Evolutionary conservation across 2,888 invertebrate genomes (phyloP), one percentile per base, ranked within the genome.

Genomic region (Ormyrus rosae): DNA sequence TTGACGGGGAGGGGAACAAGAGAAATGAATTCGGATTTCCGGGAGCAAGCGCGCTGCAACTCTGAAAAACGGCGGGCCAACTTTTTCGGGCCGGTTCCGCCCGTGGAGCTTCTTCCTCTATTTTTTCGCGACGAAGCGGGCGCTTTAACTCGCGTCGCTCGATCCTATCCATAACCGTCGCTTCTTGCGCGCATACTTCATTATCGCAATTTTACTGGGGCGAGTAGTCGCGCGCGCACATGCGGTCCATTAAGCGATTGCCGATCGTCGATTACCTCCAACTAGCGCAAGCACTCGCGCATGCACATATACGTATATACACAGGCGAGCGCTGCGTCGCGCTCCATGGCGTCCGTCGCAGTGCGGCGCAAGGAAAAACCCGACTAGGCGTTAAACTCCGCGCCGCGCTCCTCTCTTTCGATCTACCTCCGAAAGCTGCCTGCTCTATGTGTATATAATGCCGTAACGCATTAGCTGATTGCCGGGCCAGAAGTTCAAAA

Each of bases 381-480:
- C 65, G 10, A 10, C 34, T 60, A 69, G 61, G 69, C 60, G 55
- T 53, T 68, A 64, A 60, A 13, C 19, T 46, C 65, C 11, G 45
- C 53, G 34, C 34, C 34, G 34, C 34, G 34, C 34, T 34, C 34
- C 34, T 34, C 34, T 34, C 4, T 34, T 34, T 34, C 34, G 34
- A 34, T 34, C 34, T 4, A 34, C 34, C 34, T 34, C 34, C 34
- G 19, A 19, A 51, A 34, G 63, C 63, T 60, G 9, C 13, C 34
- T 9, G 46, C 46, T 6, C 13, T 7, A 9, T 10, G 58, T 10
- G n/a, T 34, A 9, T 10, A 67, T 50, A 50, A 50, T 53, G 63
- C 11, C 65, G 56, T 60, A 51, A 53, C 60, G 70, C 79, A 80
- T 82, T 82, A 82, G 82, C 73, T 80, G 80, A 82, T 82, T 82